Conservation (phyloP, 2,888 invertebrate genomes). For the Baronia brevicornis region DNA sequence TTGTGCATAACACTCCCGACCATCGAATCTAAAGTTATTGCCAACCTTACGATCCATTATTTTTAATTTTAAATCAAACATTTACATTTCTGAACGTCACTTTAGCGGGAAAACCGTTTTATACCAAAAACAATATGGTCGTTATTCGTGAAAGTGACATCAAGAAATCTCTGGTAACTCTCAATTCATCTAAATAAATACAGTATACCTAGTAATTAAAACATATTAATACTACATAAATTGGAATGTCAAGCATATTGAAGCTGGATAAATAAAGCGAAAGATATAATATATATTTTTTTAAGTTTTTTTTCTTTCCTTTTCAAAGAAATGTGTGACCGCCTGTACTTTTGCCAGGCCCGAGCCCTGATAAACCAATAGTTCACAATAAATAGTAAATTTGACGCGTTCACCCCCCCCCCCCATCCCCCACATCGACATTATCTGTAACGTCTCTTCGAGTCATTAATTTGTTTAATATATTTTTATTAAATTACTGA, state of each 20-base stretch:
- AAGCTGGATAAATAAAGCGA: conserved; percentile 56
- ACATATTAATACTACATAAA: conserved; percentile 55
- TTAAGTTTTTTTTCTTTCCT: conserved; percentile 33
- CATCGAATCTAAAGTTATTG: conserved; percentile 28
- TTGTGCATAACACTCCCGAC: conserved; percentile 52
- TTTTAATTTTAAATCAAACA: conserved; percentile 39
- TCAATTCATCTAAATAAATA: conserved; percentile 62
- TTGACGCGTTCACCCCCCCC: conserved; percentile 28
- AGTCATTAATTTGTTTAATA: conserved; percentile 65
- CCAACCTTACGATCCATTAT: conserved; percentile 34
- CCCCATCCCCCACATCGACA: conserved; percentile 33
- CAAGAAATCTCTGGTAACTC: conserved; percentile 42
- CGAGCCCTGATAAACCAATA: conserved; percentile 46
- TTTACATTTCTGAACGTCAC: conserved; percentile 23
- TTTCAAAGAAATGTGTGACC: conserved; percentile 28
- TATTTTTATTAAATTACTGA: conserved; percentile 71
- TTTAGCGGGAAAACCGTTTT: conserved; percentile 14
- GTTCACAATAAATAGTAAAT: conserved; percentile 70
- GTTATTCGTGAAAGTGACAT: conserved; percentile 28
- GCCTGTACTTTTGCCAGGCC: conserved; percentile 27
- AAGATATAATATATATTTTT: too few species aligned
- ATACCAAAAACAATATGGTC: too few species aligned
- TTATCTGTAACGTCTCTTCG: conserved; percentile 54
- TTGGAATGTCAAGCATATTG: conserved; percentile 55
- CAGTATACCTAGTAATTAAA: conserved; percentile 51